Conservation (phyloP, 2,888 invertebrate species). For the Chromoteleia sp. region DNA sequence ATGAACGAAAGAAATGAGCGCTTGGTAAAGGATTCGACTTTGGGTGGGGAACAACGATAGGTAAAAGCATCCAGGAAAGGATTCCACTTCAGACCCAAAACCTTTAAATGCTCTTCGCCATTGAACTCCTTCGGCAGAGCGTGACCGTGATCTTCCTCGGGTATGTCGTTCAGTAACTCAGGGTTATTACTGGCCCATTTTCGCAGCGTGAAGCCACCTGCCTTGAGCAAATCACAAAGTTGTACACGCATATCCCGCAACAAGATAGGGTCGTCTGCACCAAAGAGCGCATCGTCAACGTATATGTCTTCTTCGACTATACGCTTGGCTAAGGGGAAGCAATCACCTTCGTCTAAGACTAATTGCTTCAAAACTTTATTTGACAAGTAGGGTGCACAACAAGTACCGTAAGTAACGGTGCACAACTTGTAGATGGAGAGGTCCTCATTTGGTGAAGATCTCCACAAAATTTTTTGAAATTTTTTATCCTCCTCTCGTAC, state of each 20-base stretch:
- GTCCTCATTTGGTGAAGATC: too few relatives aligned
- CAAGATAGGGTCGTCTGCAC: constrained; percentile 9
- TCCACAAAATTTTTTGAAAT: too few relatives aligned
- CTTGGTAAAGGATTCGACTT: neutral
- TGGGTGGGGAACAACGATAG: too few relatives aligned
- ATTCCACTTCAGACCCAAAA: constrained; percentile 14
- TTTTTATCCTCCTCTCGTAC: too few relatives aligned
- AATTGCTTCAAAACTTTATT: too few relatives aligned
- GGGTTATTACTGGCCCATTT: constrained; percentile 32
- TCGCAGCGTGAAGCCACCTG: constrained; percentile 19
- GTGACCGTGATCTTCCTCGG: constrained; percentile 9
- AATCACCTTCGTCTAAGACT: neutral
- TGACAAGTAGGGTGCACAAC: too few relatives aligned
- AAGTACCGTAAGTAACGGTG: too few relatives aligned
- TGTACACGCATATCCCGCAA: constrained; percentile 1
- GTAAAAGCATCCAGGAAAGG: too few relatives aligned
- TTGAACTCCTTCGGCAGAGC: neutral
- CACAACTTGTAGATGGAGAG: too few relatives aligned
- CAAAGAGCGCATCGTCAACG: constrained; percentile 8
- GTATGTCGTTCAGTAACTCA: neutral
- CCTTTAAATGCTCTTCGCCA: neutral
- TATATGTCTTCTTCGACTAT: neutral
- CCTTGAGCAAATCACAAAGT: constrained; percentile 5
- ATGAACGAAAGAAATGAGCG: constrained; percentile 14
- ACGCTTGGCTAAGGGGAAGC: neutral